A percentile compares a stretch with the other conserved stretches of the same genome.
Evolutionary conservation across 2,113 vertebrate genomes (phyloP).

Genomic region (Phyllostomus discolor): DNA sequence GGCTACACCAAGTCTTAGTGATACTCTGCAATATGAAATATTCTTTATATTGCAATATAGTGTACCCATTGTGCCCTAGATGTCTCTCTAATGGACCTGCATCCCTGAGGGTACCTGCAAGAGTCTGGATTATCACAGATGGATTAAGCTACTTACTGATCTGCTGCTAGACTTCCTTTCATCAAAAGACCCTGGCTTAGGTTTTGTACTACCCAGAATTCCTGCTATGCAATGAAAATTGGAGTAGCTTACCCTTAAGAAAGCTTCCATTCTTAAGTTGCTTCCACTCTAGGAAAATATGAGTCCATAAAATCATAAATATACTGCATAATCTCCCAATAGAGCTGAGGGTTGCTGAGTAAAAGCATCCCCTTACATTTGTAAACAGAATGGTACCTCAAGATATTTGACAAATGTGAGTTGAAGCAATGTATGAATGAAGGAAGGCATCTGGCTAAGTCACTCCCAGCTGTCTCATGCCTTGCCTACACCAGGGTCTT

Average conservation of each 20-base stretch:
- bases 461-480: accelerated
- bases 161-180: neutral
- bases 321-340: neutral
- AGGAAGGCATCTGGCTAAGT: accelerated
- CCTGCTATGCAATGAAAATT: neutral
- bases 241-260: no score
- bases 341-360: neutral
- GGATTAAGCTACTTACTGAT: neutral
- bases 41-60: accelerated
- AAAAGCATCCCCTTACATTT: neutral
- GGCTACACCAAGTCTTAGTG: neutral
- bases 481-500: accelerated
- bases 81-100: accelerated
- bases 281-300: neutral
- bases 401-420: neutral
- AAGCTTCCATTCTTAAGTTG: no score
- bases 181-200: neutral
- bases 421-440: neutral
- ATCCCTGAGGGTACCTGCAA: accelerated
- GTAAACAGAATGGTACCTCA: neutral
- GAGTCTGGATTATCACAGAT: no score
- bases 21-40: neutral
- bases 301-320: neutral
- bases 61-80: neutral
- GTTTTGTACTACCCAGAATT: neutral